Conservation (phyloP, 2,888 invertebrate species). For the Galerucella nymphaeae region DNA sequence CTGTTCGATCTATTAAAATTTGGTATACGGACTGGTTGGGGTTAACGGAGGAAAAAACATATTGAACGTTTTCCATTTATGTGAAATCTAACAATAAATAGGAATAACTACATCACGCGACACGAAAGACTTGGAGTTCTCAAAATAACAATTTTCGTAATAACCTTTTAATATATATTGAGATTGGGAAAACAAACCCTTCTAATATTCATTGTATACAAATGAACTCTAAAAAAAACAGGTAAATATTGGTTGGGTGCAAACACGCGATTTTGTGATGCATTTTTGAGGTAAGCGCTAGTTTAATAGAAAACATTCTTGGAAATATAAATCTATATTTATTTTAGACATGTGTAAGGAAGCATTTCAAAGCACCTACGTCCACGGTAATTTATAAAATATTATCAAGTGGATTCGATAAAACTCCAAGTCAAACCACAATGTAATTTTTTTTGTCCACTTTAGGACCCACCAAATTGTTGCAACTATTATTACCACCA, state of each 20-base stretch:
- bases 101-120: background rate
- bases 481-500: too few relatives aligned
- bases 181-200: slow-evolving; percentile 16
- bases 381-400: background rate
- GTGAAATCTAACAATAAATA: background rate
- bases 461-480: too few relatives aligned
- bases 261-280: slow-evolving; percentile 31
- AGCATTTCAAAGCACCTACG: background rate
- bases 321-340: background rate
- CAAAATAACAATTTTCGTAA: slow-evolving; percentile 10
- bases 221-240: slow-evolving; percentile 24
- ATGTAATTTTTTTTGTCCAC: too few relatives aligned
- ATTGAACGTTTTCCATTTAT: background rate
- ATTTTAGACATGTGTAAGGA: background rate
- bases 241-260: slow-evolving; percentile 28
- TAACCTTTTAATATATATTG: background rate
- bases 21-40: too few relatives aligned
- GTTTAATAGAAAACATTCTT: slow-evolving; percentile 16
- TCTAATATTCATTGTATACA: slow-evolving; percentile 41
- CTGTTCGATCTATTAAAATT: too few relatives aligned
- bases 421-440: too few relatives aligned
- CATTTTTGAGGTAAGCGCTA: slow-evolving; percentile 16
- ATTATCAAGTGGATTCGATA: background rate
- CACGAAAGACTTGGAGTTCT: background rate
- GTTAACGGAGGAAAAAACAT: too few relatives aligned